These are phyloP conservation scores for Plodia interpunctella DNA, from an alignment of 1,140 invertebrate genomes.

Conservation along the genomic window DNA sequence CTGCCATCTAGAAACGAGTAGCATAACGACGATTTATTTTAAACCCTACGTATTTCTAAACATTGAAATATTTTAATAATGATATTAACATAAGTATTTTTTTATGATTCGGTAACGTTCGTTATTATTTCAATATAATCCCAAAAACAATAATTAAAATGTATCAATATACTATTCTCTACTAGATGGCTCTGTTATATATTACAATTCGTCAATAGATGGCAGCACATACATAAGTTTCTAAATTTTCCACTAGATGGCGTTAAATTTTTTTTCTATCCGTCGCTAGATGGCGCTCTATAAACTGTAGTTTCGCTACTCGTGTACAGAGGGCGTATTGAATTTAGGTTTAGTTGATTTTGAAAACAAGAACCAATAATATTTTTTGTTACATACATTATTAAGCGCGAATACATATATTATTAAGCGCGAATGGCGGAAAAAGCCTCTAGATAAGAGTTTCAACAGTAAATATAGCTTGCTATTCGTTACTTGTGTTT, in stretches of 20 bases:
- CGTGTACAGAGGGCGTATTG: not conserved
- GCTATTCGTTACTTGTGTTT: too few species aligned
- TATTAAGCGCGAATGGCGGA: too few species aligned
- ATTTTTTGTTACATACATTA: too few species aligned
- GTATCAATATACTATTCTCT: not conserved
- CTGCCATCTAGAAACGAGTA: constrained; percentile 31
- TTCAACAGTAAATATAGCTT: too few species aligned
- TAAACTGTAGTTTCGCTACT: constrained; percentile 17
- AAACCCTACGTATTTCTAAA: too few species aligned
- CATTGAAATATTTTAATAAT: not conserved
- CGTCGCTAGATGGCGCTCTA: constrained; percentile 23
- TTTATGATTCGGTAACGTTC: not conserved
- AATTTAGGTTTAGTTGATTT: too few species aligned
- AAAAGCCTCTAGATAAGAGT: too few species aligned
- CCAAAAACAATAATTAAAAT: too few species aligned
- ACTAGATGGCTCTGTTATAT: constrained; percentile 22
- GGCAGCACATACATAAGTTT: constrained; percentile 17
- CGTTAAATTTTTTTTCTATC: constrained; percentile 16
- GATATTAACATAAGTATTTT: not conserved
- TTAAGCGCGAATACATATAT: too few species aligned
- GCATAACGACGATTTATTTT: too few species aligned
- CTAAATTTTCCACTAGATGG: constrained; percentile 25
- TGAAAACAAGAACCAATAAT: too few species aligned
- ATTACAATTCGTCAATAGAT: constrained; percentile 20
- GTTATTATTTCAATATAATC: too few species aligned